Conservation (phyloP, 1,140 invertebrate species). For the Stegodyphus dumicola region DNA sequence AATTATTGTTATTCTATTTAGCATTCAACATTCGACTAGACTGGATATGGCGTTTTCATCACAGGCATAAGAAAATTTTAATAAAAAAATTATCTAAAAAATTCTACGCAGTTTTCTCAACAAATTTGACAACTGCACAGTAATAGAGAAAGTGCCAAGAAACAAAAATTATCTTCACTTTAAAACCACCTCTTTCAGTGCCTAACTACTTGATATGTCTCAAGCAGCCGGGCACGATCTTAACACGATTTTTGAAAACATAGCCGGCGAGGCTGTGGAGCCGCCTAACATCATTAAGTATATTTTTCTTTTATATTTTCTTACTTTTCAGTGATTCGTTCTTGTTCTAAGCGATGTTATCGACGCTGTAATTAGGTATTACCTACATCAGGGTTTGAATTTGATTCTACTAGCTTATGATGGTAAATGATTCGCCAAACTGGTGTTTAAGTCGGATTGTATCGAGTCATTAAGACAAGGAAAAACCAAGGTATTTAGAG, state of each 20-base stretch:
- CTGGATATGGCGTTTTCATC: too few species aligned
- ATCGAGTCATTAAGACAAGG: slow-evolving; percentile 35
- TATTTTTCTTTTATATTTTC: slow-evolving; percentile 28
- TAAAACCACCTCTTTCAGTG: slow-evolving; percentile 9
- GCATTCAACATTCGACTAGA: too few species aligned
- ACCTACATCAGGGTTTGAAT: slow-evolving; percentile 57
- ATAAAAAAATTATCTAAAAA: too few species aligned
- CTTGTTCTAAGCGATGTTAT: slow-evolving; percentile 57
- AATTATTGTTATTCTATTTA: too few species aligned
- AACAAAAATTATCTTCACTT: not conserved
- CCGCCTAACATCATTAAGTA: slow-evolving; percentile 51
- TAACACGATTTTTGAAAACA: slow-evolving; percentile 10
- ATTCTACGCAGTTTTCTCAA: too few species aligned
- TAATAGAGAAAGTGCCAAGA: too few species aligned
- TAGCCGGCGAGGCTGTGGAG: not conserved
- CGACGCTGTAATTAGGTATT: slow-evolving; percentile 59
- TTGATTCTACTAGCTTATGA: slow-evolving; percentile 56
- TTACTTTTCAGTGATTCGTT: slow-evolving; percentile 12
- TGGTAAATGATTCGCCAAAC: slow-evolving; percentile 52
- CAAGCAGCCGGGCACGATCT: slow-evolving; percentile 45
- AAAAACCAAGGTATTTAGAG: slow-evolving; percentile 34
- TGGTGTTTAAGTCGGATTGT: slow-evolving; percentile 52
- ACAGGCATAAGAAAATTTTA: too few species aligned
- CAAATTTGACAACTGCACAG: too few species aligned
- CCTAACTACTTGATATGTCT: not conserved